Conservation (phyloP, 2,113 vertebrate species). For the Ctenomys sociabilis region DNA sequence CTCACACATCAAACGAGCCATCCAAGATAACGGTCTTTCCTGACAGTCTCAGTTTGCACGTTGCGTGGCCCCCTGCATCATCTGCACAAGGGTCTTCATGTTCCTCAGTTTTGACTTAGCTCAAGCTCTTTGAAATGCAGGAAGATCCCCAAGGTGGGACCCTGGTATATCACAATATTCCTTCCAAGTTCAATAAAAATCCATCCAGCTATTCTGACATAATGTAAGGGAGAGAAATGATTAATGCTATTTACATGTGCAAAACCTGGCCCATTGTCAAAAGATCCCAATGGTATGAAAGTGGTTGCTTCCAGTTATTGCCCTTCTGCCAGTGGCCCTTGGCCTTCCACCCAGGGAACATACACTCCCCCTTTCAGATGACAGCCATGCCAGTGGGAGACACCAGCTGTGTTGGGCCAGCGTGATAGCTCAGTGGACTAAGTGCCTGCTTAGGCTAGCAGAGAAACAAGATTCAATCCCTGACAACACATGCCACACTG, state of each 20-base stretch:
- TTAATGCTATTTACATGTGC: not conserved
- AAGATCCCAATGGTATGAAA: not conserved
- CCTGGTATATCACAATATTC: not conserved
- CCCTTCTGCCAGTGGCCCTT: rapidly evolving
- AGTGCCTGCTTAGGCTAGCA: no score
- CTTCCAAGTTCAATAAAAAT: not conserved
- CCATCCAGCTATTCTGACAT: not conserved
- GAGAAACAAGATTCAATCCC: no score
- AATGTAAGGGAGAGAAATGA: rapidly evolving
- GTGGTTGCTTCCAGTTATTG: not conserved
- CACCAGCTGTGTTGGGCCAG: not conserved
- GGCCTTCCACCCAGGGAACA: not conserved
- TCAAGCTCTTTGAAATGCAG: not conserved
- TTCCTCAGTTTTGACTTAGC: not conserved
- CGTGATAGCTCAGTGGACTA: no score
- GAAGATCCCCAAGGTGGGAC: not conserved
- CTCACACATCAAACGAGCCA: not conserved
- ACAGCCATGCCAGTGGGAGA: not conserved
- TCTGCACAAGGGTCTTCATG: not conserved
- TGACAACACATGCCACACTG: no score
- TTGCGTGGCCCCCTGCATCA: not conserved
- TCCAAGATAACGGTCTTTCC: not conserved
- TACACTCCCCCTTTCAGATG: not conserved
- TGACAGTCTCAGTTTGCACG: not conserved
- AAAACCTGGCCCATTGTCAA: not conserved